Base-by-base conservation (phyloP, 2,113 vertebrate species). In the Centrocercus urophasianus region DNA sequence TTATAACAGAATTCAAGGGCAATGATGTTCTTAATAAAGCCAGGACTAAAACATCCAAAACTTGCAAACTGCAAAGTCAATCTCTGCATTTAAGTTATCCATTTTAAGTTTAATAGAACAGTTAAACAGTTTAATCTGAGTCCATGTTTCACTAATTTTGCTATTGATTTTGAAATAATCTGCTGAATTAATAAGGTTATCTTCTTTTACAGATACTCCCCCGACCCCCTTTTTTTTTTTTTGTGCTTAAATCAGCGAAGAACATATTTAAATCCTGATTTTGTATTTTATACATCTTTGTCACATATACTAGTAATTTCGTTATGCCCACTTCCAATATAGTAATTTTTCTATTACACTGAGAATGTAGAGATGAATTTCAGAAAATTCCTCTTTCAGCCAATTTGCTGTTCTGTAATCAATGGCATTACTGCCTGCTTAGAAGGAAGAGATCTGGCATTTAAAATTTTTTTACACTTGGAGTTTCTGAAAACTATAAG, bases 41-140 rank as follows among this genome's bases (percentile, higher is more conserved):
- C 77, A 75, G 38, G 32, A 73, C 25, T 32, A 94, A 92, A 91
- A 89, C 38, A 22, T 76, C 82, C 57, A 56, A 22, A 79, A 48
- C 32, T 50, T 65, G 61, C 24, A 38, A 86, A 91, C 13, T 61
- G 56, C 13, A 85, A 91, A 66, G 91, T 60, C 4, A 36, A 69
- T 73, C 71, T 54, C 60, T 73, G 42, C 38, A 79, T 70, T 32
- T 65, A 89, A 89, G 47, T 43, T 66, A 43, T 65, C 89, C 76
- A 69, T 69, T 75, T 65, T 52, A 59, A 75, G 27, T 69, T 92
- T 72, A 95, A 77, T 56, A 92, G 63, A 67, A 95, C 90, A 79
- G 5, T 50, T 82, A 10, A 73, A 40, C 70, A 17, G 67, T 86
- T 91, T 82, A 27, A 82, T 67, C 74, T 92, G 52, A 82, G 91